Evolutionary conservation across 2,797 vertebrate species (phyloP).

Genomic region (Amazonetta brasiliensis): DNA sequence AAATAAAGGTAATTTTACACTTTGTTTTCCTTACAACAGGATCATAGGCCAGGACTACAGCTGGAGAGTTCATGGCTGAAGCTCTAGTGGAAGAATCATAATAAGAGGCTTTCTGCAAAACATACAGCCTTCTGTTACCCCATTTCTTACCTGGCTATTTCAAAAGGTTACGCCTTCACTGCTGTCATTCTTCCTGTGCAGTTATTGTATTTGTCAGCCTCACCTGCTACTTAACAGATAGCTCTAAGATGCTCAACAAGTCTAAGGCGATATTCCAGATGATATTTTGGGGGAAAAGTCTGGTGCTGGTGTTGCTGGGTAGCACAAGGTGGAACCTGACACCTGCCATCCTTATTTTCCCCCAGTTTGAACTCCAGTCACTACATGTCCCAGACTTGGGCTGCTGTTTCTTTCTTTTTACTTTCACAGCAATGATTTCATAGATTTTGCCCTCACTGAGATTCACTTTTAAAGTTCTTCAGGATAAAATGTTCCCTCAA

Average conservation of each 20-base stretch:
- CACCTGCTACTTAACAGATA: background rate
- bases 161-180: background rate
- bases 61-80: background rate
- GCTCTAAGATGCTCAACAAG: background rate
- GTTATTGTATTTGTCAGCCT: background rate
- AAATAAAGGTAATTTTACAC: background rate
- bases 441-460: background rate
- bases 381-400: background rate
- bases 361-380: fast-evolving
- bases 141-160: background rate
- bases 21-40: background rate
- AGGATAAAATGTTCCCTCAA: background rate
- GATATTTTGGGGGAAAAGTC: background rate
- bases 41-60: background rate
- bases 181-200: background rate
- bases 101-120: background rate
- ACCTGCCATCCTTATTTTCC: background rate
- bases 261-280: background rate
- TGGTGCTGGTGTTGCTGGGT: background rate
- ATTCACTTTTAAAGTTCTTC: background rate
- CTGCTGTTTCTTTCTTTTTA: background rate
- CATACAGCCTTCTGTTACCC: background rate
- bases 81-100: background rate
- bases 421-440: background rate
- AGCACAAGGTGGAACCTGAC: background rate